phyloP scores from a whole-genome alignment of 2,113 vertebrate species.

The Sylvia atricapilla region DNA sequence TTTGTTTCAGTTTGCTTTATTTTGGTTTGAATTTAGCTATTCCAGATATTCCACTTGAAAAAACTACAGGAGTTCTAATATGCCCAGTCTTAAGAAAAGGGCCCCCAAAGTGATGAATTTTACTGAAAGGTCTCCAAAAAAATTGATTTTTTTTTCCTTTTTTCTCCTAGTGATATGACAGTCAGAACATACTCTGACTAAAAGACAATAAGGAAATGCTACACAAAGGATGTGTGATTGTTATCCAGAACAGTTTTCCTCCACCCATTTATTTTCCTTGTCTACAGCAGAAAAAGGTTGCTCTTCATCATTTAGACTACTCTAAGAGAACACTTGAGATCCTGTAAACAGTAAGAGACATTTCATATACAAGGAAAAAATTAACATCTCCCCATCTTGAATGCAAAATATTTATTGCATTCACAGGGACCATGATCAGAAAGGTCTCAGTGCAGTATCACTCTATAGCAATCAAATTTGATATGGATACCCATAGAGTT shows the following conservation, averaged over 20 bases:
- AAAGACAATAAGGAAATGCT: not conserved
- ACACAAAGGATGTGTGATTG: not conserved
- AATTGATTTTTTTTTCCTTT: no score
- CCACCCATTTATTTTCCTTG: not conserved
- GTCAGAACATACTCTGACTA: not conserved
- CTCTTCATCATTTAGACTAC: not conserved
- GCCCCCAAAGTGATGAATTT: not conserved
- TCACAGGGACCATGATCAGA: not conserved
- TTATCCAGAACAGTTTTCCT: not conserved
- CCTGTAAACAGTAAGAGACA: not conserved
- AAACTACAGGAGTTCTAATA: not conserved
- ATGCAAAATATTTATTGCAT: not conserved
- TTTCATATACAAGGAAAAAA: not conserved
- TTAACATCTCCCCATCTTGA: not conserved
- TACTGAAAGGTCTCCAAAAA: not conserved
- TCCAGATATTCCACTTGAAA: not conserved
- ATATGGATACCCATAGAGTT: not conserved
- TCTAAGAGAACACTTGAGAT: not conserved
- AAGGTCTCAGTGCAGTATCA: not conserved
- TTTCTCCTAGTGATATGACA: not conserved
- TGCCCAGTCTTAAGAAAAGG: not conserved
- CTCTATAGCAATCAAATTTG: not conserved
- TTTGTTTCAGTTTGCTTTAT: not conserved
- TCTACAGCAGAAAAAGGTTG: not conserved
- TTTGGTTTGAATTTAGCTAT: not conserved